These are phyloP conservation scores for Rousettus leschenaultii DNA, from an alignment of 2,113 vertebrate species.

Conservation along the genomic window DNA sequence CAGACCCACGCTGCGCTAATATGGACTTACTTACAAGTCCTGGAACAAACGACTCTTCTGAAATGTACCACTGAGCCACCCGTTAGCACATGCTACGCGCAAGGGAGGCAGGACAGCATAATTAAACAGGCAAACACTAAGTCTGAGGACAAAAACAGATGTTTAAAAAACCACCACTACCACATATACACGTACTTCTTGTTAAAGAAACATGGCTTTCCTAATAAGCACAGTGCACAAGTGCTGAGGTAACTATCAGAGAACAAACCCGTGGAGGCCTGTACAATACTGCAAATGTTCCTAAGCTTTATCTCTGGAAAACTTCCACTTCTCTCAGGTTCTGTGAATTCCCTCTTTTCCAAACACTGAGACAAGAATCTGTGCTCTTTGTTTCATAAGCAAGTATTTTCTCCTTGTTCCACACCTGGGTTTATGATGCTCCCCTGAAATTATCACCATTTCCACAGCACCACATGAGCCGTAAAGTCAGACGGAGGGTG, in stretches of 20 bases:
- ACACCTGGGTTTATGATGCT: neutral
- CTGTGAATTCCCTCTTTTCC: neutral
- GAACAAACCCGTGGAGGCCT: neutral
- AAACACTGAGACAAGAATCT: neutral
- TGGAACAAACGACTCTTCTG: neutral
- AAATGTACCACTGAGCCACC: neutral
- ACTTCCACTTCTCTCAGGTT: neutral
- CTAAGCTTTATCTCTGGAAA: neutral
- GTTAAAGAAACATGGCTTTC: neutral
- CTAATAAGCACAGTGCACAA: neutral
- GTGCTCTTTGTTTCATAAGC: neutral
- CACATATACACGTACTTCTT: neutral
- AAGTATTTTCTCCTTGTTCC: neutral
- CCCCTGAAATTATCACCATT: neutral
- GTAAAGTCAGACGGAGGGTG: neutral
- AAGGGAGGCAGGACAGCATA: neutral
- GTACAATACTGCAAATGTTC: fast-evolving
- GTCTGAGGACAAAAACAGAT: neutral
- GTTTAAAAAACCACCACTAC: neutral
- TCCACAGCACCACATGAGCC: neutral
- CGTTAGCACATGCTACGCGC: neutral
- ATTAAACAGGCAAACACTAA: neutral
- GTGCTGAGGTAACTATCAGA: neutral
- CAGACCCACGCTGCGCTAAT: neutral
- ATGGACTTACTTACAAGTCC: neutral